A percentile compares a stretch with the other conserved stretches of the same genome.
Evolutionary conservation across 2,113 vertebrate species (phyloP).

Genomic region (Calonectris borealis): DNA sequence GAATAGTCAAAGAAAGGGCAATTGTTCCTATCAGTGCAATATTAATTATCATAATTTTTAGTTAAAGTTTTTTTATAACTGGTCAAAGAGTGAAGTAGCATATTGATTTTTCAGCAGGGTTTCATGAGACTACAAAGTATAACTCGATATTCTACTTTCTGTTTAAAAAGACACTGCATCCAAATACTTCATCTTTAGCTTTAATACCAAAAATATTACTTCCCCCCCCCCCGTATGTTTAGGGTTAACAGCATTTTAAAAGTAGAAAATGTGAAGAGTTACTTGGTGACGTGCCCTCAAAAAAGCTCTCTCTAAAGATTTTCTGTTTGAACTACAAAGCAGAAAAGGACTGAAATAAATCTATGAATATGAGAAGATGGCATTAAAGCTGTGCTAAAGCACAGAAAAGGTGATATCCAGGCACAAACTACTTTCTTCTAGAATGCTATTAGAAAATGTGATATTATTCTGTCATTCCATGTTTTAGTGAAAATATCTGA

Average conservation of each 20-base stretch:
- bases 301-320: neutral
- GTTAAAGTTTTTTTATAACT: neutral
- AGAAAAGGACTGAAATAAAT: neutral
- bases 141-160: neutral
- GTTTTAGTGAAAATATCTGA: neutral
- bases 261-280: neutral
- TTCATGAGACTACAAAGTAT: neutral
- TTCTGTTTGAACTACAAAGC: neutral
- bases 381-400: neutral
- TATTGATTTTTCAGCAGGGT: neutral
- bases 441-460: neutral
- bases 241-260: neutral
- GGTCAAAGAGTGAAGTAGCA: neutral
- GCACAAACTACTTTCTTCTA: neutral
- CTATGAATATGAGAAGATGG: neutral
- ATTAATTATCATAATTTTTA: neutral
- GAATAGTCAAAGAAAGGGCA: neutral
- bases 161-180: neutral
- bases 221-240: fast-evolving
- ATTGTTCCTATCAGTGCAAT: neutral
- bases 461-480: neutral
- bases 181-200: neutral
- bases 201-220: neutral
- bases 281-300: neutral
- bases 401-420: neutral